Evolutionary conservation across 2,113 vertebrate species (phyloP), one percentile per base, ranked within the genome.

Genomic region (Heterocephalus glaber): DNA sequence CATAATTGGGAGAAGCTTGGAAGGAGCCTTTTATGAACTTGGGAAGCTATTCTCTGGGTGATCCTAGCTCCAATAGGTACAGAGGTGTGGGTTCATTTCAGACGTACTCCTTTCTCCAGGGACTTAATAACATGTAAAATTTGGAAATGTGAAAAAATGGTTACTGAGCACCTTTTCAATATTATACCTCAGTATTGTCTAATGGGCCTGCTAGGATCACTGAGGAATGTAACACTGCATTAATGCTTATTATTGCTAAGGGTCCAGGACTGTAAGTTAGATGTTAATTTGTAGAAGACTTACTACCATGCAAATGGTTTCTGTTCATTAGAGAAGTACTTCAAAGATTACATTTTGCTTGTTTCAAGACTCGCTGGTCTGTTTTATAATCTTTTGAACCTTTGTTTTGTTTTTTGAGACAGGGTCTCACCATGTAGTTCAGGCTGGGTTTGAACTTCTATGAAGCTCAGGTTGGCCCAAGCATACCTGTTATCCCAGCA

Each of bases 51-150:
- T 66, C 24, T 70, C 49, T 26, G 30, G 35, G 22, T 16, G 5
- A 11, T 4, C 2, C 1, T 16, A 81, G 47, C 35, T 85, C 65
- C 14, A 4, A n/a, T 0, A 70, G 1, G 28, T 47, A 0, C 9
- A 87, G 24, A 52, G 30, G 6, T 44, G 13, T 88, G 19, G 52
- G 35, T 19, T 35, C 47, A 91, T 77, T 72, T 66, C 13, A 85
- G 70, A 82, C 61, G 22, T 30, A 1, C 10, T n/a, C 35, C n/a
- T 94, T 83, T n/a, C 49, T 88, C n/a, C 7, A 11, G 11, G 35
- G 24, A 56, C 7, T 52, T 85, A 63, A 38, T 33, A 86, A 44
- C 49, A 94, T 35, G 68, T 10, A 8, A 13, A 74, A 56, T 41
- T 56, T n/a, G 3, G 61, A 58, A 47, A 66, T 47, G 5, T 26